phyloP scores from a whole-genome alignment of 2,888 invertebrate species.

The Coenonympha glycerion region DNA sequence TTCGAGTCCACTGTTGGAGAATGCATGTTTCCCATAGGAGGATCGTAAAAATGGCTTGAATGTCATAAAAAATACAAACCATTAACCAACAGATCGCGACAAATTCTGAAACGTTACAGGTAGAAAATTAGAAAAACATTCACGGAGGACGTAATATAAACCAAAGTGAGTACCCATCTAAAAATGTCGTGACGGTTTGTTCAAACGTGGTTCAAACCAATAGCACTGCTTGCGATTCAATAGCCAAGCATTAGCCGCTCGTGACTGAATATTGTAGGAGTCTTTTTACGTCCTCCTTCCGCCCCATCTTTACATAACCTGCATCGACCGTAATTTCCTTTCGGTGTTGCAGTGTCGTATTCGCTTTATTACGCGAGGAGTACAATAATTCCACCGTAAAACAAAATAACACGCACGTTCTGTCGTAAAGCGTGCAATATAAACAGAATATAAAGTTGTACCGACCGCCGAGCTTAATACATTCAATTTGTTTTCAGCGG shows the following conservation, averaged over 20 bases:
- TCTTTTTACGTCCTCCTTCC: conserved; percentile 17
- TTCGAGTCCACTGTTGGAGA: too few species aligned
- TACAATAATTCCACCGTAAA: conserved; percentile 47
- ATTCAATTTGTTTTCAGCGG: conserved; percentile 62
- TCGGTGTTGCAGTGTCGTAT: conserved; percentile 24
- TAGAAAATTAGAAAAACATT: neutral
- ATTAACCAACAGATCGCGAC: too few species aligned
- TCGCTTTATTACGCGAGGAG: conserved; percentile 30
- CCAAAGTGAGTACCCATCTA: neutral
- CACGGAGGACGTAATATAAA: neutral
- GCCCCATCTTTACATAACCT: conserved; percentile 17
- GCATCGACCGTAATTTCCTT: conserved; percentile 27
- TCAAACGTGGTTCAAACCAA: neutral
- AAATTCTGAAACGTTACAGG: too few species aligned
- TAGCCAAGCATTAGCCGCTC: conserved; percentile 11
- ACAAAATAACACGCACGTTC: conserved; percentile 52
- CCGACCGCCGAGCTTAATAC: conserved; percentile 40
- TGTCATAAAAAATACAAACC: too few species aligned
- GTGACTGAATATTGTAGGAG: conserved; percentile 17
- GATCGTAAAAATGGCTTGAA: too few species aligned
- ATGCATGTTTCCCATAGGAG: too few species aligned
- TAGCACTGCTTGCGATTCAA: conserved; percentile 15
- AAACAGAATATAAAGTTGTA: conserved; percentile 47
- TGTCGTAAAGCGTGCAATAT: conserved; percentile 51
- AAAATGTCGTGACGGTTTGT: conserved; percentile 2